Base-by-base conservation (phyloP, 2,113 vertebrate genomes). In the Vidua macroura region DNA sequence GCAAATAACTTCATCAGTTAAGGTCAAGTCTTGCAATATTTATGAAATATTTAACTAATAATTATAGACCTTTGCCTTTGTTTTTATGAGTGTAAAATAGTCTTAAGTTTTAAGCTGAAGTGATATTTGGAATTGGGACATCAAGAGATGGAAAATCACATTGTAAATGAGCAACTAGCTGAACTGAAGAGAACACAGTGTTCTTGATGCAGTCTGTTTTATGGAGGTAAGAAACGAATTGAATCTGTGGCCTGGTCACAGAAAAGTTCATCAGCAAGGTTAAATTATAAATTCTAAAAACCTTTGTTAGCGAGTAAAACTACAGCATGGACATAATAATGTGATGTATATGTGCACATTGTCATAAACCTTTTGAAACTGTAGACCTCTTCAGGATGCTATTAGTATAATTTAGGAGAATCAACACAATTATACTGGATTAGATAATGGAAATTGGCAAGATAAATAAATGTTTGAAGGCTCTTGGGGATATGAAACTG, bases 361-460 rank as follows among this genome's bases (percentile, higher is more conserved):
- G 63, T 63, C 81, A 92, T 67, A 83, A 93, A 92, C 5, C 43
- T 96, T 83, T 80, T 93, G 60, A 88, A 95, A 95, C 13, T 31
- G 8, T 56, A 88, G 84, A 91, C 39, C 53, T 86, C 95, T 92
- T 55, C 60, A 72, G 68, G 33, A 86, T 93, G 69, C 37, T 59
- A 70, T 94, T 95, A 95, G 60, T 56, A 88, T 92, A 91, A 95
- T 93, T 95, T 93, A 92, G 33, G 39, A 86, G 62, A 88, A 95
- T 90, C 77, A 94, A 76, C 43, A 51, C 62, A 84, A 78, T 95
- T 95, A 95, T 87, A 97, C 97, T 96, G 74, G 62, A 92, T 95
- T 95, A 95, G 94, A 86, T 97, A 97, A 96, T 97, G 91, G 51
- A 96, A 97, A 95, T 69, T 95, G 39, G 43, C 92, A 76, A 77